A percentile compares a stretch with the other conserved stretches of the same genome.
These are phyloP conservation scores for Hippopotamyrus pictus DNA, from an alignment of 2,797 vertebrate genomes.

Conservation along the genomic window DNA sequence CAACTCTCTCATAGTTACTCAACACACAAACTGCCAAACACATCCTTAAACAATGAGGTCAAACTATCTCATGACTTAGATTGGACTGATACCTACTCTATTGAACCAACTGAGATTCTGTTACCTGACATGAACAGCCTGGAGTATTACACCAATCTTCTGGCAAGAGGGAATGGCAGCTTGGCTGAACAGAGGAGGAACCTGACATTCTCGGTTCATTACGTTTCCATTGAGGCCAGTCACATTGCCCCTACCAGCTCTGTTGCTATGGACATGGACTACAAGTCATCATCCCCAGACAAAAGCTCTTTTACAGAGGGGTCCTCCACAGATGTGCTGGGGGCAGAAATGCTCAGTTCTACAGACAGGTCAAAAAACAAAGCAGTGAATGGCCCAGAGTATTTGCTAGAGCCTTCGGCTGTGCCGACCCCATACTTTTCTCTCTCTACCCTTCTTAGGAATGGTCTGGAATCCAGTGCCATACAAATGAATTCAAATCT, in stretches of 20 bases:
- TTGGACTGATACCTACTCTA: conserved; percentile 45
- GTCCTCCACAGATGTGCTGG: not conserved
- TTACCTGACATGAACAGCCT: conserved; percentile 56
- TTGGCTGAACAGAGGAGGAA: conserved; percentile 50
- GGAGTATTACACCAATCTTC: conserved; percentile 59
- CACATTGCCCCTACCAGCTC: conserved; percentile 39
- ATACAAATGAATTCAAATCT: conserved; percentile 52
- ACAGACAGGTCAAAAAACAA: conserved; percentile 24
- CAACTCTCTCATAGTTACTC: conserved; percentile 39
- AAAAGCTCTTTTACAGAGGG: not conserved
- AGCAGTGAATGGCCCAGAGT: conserved; percentile 43
- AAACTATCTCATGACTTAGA: conserved; percentile 53
- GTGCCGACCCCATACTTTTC: conserved; percentile 37
- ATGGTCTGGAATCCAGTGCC: conserved; percentile 53
- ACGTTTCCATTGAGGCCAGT: conserved; percentile 38
- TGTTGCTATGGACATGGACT: conserved; percentile 24
- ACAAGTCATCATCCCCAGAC: conserved; percentile 1
- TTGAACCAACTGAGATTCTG: conserved; percentile 53
- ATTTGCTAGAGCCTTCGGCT: conserved; percentile 53
- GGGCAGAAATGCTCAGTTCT: not conserved
- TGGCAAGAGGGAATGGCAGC: conserved; percentile 38
- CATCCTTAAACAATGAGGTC: conserved; percentile 37
- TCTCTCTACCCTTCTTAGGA: conserved; percentile 53
- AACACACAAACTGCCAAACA: conserved; percentile 35
- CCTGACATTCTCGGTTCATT: conserved; percentile 26